These are phyloP conservation scores for Stegodyphus dumicola DNA, from an alignment of 1,140 invertebrate genomes.

Conservation along the genomic window DNA sequence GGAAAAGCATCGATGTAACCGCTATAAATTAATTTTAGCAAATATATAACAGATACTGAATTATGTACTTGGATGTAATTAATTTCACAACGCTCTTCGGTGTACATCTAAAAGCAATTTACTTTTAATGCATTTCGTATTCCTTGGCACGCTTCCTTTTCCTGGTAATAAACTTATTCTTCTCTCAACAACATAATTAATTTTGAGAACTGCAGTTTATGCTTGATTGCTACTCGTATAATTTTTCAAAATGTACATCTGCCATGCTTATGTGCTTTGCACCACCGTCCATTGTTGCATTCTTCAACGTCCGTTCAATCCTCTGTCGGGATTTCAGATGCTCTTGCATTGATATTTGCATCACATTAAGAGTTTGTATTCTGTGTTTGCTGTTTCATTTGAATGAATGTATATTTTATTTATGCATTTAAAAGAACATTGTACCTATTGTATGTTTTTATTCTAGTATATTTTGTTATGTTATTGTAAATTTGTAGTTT, in stretches of 20 bases:
- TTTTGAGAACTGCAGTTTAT: neutral
- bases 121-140: neutral
- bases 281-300: neutral
- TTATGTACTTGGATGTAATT: neutral
- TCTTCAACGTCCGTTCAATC: neutral
- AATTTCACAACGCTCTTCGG: neutral
- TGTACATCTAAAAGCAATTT: neutral
- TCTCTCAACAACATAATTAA: neutral
- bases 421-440: constrained; percentile 22
- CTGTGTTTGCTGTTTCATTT: constrained; percentile 16
- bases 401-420: constrained; percentile 35
- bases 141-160: neutral
- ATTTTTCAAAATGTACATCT: neutral
- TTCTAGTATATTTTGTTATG: constrained; percentile 40
- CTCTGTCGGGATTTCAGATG: neutral
- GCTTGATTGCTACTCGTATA: neutral
- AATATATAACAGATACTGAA: neutral
- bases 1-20: no score
- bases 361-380: neutral
- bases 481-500: constrained; percentile 32
- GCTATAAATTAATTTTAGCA: no score
- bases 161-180: neutral
- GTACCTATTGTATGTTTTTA: constrained; percentile 30
- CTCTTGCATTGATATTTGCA: neutral
- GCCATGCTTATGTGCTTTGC: neutral